Base-by-base conservation (phyloP, 2,113 vertebrate genomes). In the Chlamydotis undulata region DNA sequence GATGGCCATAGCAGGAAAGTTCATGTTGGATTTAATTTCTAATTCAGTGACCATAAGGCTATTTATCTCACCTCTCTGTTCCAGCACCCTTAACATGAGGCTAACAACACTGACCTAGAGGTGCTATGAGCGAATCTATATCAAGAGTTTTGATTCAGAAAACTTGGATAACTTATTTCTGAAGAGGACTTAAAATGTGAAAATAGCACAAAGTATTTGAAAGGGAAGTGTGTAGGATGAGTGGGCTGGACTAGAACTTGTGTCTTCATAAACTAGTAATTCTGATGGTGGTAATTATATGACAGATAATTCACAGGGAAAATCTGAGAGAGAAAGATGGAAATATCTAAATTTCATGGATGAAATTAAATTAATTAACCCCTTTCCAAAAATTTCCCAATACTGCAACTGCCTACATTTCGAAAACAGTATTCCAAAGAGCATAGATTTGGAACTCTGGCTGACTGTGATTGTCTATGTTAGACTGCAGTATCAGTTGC, bases 241-340 rank as follows among this genome's bases (percentile, higher is more conserved):
- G 4, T 26, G 15, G 4, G 1, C 0, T 53, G 23, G 49, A 49
- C 35, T 19, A 55, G 11, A 89, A 49, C 9, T 7, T 22, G 1
- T 47, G 15, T 50, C 12, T 83, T 77, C 5, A 70, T 9, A 78
- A 25, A 11, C 12, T 14, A 41, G 37, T 61, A 70, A 43, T 52
- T 57, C 59, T 50, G 19, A 13, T 6, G 74, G 33, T 26, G 21
- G 24, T 61, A 65, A 22, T 57, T 57, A 47, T 21, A 37, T 87
- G 53, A 43, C 4, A 82, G 12, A 59, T 19, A 80, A 85, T 55
- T 83, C 11, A 57, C 6, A 52, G 13, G 4, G 19, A 53, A 90
- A 82, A 76, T 65, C 14, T 60, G n/a, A 64, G 29, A 52, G 7
- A 68, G 3, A 73, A 80, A 35, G 24, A 14, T 55, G 23, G 8